phyloP scores from a whole-genome alignment of 2,113 vertebrate species.

The Mungos mungo region DNA sequence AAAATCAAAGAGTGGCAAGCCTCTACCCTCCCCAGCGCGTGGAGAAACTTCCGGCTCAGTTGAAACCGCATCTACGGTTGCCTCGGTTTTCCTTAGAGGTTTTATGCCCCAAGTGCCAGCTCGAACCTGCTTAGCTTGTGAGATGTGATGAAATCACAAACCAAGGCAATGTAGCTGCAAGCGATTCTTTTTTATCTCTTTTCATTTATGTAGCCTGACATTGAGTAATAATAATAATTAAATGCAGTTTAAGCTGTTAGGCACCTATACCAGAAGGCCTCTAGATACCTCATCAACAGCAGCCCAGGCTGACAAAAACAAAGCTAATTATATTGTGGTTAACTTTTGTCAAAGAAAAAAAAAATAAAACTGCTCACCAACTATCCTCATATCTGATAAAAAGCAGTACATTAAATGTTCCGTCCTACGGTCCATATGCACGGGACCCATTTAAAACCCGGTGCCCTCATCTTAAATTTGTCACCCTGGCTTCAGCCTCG shows the following conservation, averaged over 20 bases:
- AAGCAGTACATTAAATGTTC: not conserved
- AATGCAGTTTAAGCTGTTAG: constrained; percentile 71
- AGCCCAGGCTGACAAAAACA: constrained; percentile 42
- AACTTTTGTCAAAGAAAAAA: constrained; percentile 38
- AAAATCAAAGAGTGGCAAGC: constrained; percentile 5
- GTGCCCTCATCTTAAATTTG: not conserved
- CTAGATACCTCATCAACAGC: constrained; percentile 61
- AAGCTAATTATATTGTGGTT: constrained; percentile 57
- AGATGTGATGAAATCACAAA: constrained; percentile 65
- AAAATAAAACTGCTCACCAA: not conserved
- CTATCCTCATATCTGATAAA: not conserved
- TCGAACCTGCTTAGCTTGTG: constrained; percentile 18
- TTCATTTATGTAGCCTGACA: constrained; percentile 72
- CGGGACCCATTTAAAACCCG: not conserved
- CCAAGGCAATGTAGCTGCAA: constrained; percentile 39
- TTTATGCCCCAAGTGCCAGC: constrained; percentile 30
- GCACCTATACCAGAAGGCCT: constrained; percentile 67
- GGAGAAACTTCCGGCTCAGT: not conserved
- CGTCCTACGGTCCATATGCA: not conserved
- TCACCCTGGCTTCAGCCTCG: not conserved
- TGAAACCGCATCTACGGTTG: not conserved
- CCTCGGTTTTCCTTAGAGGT: constrained; percentile 47
- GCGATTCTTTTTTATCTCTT: constrained; percentile 66
- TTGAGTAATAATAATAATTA: constrained; percentile 81
- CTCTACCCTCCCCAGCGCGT: not conserved